Evolutionary conservation across 2,888 invertebrate genomes (phyloP).

Genomic region (Leptarthrus brevirostris): DNA sequence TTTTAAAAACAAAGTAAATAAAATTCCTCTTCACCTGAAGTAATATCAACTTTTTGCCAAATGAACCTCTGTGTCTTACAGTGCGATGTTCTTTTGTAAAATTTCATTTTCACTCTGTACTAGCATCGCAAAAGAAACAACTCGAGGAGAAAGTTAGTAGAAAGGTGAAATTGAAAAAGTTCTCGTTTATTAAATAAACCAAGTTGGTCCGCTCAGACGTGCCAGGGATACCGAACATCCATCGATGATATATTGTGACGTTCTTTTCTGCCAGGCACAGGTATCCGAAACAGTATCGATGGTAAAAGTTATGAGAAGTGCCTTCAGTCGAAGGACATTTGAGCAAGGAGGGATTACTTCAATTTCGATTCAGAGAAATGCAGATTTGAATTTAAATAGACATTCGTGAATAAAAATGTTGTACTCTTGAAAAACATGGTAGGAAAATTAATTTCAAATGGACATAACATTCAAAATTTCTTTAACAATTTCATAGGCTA

Average conservation of each 20-base stretch:
- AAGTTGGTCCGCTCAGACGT: slow-evolving; percentile 53
- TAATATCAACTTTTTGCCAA: slow-evolving; percentile 45
- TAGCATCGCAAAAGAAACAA: slow-evolving; percentile 29
- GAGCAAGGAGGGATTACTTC: not conserved
- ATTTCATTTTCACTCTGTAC: slow-evolving; percentile 50
- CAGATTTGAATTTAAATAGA: slow-evolving; percentile 20
- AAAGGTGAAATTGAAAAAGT: slow-evolving; percentile 54
- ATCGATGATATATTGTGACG: slow-evolving; percentile 51
- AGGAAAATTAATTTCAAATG: no score
- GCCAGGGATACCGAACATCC: slow-evolving; percentile 51
- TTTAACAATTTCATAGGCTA: no score
- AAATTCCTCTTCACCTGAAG: slow-evolving; percentile 41
- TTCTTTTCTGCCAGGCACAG: slow-evolving; percentile 15
- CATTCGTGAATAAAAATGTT: no score
- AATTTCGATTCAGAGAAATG: not conserved
- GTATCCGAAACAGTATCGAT: slow-evolving; percentile 37
- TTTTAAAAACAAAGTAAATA: slow-evolving; percentile 8
- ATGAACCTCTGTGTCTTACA: slow-evolving; percentile 40
- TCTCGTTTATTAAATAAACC: slow-evolving; percentile 54
- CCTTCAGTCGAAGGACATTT: slow-evolving; percentile 5
- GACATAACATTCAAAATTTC: no score
- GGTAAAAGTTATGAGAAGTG: slow-evolving; percentile 37
- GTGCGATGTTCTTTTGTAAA: slow-evolving; percentile 48
- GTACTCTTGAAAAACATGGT: no score
- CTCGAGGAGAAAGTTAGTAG: slow-evolving; percentile 33